These are phyloP conservation scores for Zophobas morio DNA, from an alignment of 1,140 invertebrate species.

Conservation along the genomic window DNA sequence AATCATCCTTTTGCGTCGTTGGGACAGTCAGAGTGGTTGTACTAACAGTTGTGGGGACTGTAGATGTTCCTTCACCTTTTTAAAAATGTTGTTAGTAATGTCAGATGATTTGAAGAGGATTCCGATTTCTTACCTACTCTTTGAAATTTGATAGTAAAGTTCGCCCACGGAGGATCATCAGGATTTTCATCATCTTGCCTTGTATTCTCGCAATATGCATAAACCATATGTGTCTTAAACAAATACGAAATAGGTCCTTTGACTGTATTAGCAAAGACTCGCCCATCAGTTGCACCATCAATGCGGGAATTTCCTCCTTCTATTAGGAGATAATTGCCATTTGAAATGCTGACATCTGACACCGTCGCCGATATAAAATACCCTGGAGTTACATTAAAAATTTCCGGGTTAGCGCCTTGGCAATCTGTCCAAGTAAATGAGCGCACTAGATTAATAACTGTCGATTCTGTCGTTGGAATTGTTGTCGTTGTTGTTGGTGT, in stretches of 20 bases:
- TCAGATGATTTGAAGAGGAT: not conserved
- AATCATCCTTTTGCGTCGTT: constrained; percentile 22
- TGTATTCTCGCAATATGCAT: constrained; percentile 10
- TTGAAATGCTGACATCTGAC: not conserved
- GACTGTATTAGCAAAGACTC: constrained; percentile 11
- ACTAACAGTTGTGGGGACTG: not conserved
- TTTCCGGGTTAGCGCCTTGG: constrained; percentile 5
- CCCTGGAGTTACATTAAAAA: constrained; percentile 11
- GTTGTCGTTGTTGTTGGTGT: not conserved
- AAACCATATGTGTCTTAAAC: constrained; percentile 16
- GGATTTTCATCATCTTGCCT: not conserved
- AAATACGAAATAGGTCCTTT: constrained; percentile 16
- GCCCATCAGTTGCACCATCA: constrained; percentile 14
- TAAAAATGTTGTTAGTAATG: not conserved
- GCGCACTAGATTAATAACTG: not conserved
- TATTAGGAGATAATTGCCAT: constrained; percentile 24
- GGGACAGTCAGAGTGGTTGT: constrained; percentile 23
- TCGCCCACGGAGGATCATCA: not conserved
- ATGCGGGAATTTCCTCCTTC: constrained; percentile 8
- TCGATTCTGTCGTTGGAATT: not conserved
- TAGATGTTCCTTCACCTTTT: constrained; percentile 30
- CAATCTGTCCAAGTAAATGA: constrained; percentile 13
- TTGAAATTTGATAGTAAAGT: constrained; percentile 19
- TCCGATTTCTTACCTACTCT: not conserved
- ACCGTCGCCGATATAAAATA: constrained; percentile 18